Percentiles rank a stretch among this genome's conserved stretches.
These are phyloP conservation scores for Geotrypetes seraphini DNA, from an alignment of 2,797 vertebrate species.

Conservation along the genomic window DNA sequence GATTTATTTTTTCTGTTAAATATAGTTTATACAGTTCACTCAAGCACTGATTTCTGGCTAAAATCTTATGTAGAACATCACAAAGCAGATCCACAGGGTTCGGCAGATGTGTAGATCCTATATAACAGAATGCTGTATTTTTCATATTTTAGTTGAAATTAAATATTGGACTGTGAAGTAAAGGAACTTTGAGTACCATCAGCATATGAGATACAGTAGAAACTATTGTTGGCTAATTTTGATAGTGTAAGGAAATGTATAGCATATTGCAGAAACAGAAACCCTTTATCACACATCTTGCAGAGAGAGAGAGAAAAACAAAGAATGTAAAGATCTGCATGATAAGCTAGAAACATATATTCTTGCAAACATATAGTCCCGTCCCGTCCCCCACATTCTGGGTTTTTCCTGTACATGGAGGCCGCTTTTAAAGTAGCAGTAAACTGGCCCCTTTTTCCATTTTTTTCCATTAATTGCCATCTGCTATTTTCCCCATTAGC, in stretches of 20 bases:
- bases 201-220: constrained; percentile 4
- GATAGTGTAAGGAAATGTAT: no score
- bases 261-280: background rate
- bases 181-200: constrained; percentile 9
- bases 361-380: no score
- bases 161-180: constrained; percentile 7
- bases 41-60: constrained; percentile 89
- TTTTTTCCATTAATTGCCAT: no score
- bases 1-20: constrained; percentile 72
- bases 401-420: no score
- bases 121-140: constrained; percentile 5
- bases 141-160: constrained; percentile 12
- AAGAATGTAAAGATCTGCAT: constrained; percentile 7
- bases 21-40: constrained; percentile 76
- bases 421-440: no score
- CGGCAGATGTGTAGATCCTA: constrained; percentile 2
- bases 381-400: no score
- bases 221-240: constrained; percentile 6
- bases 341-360: no score
- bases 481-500: no score
- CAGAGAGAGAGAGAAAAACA: constrained; percentile 9
- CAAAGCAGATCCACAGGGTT: constrained; percentile 13
- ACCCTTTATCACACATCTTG: background rate
- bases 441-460: no score
- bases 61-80: constrained; percentile 35